Base-by-base conservation (phyloP, 2,113 vertebrate genomes). In the Strix aluco region DNA sequence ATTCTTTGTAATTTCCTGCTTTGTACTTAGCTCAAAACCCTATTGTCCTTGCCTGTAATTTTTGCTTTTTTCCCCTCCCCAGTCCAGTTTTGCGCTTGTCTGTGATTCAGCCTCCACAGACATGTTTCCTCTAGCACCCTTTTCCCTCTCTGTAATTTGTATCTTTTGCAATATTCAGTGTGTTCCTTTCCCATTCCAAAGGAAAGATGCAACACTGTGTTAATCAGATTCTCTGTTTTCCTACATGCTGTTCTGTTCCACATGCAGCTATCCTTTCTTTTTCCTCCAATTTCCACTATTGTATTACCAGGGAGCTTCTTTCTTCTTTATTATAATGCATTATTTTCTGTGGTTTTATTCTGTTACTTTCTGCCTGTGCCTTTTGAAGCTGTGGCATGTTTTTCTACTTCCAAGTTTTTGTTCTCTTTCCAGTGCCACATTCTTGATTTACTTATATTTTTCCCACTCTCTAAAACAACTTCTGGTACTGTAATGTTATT, bases 31-130 rank as follows among this genome's bases (percentile, higher is more conserved):
- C 55, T 86, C 66, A 95, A 89, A 88, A 51, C 40, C 13, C 22
- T 78, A n/a, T 91, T 94, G 83, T 94, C 55, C 36, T 83, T 71
- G 44, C 21, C 63, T 67, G 8, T 88, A 95, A 69, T 92, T 92
- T 91, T 90, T 88, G 57, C 26, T 49, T 66, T 88, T 88, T 58
- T 34, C 30, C 42, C n/a, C 40, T 88, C 47, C 46, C 10, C 6
- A 2, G 20, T 38, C 81, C 57, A 42, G 65, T 58, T 66, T 65
- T 77, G 13, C 30, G 79, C 17, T 54, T 84, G 51, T 55, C 49
- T 82, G 25, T 38, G 21, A 78, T 89, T 77, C 61, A 86, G 47
- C 36, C 25, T 90, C 69, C 29, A 58, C 36, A 74, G 21, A 34
- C 20, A 2, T 23, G 44, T 72, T 77, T 93, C 30, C 62, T 42